phyloP scores from a whole-genome alignment of 2,113 vertebrate species.

The Chamaetylas fuelleborni region DNA sequence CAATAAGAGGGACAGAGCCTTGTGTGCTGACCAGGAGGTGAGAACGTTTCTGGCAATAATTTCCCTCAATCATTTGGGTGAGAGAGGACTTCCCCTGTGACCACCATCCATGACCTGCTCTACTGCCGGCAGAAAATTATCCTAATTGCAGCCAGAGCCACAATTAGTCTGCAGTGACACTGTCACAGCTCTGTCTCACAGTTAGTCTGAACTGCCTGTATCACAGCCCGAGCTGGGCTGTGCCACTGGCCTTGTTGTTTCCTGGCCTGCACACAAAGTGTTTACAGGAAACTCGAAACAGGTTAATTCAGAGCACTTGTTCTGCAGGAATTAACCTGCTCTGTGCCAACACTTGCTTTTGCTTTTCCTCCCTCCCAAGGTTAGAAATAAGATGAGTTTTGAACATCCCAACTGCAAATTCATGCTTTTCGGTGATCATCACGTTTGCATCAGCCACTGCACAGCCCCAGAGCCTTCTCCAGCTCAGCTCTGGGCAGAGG shows the following conservation, averaged over 20 bases:
- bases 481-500: not conserved
- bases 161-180: not conserved
- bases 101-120: not conserved
- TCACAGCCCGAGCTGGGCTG: not conserved
- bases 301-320: not conserved
- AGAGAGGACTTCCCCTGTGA: not conserved
- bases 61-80: not conserved
- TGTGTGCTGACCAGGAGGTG: accelerated
- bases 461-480: not conserved
- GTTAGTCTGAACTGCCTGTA: not conserved
- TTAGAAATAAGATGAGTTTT: not conserved
- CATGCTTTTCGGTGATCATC: accelerated
- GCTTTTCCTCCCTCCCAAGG: not conserved
- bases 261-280: not conserved
- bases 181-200: not conserved
- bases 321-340: not conserved
- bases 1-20: not conserved
- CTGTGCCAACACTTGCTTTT: not conserved
- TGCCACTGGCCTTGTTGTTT: not conserved
- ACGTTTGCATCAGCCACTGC: not conserved
- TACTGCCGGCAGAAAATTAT: not conserved
- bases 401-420: not conserved
- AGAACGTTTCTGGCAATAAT: accelerated
- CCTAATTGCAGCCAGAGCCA: not conserved
- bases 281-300: not conserved